Evolutionary conservation across 2,888 invertebrate genomes (phyloP).

Genomic region (Junonia oenone): DNA sequence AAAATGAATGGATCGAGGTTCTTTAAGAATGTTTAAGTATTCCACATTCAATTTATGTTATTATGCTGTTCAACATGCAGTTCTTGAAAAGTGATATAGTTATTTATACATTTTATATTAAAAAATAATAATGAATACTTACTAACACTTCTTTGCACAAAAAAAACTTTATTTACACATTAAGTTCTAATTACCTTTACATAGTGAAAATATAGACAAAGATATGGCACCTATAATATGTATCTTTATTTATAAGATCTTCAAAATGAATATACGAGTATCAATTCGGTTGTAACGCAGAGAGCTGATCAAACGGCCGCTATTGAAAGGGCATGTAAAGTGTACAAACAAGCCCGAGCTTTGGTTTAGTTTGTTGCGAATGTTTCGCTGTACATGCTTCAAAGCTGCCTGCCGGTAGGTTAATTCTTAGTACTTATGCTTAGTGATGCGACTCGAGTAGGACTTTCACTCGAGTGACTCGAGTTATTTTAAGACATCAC

Average conservation of each 20-base stretch:
- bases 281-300: neutral
- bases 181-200: too few species aligned
- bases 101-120: too few species aligned
- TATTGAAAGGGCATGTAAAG: conserved; percentile 10
- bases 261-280: neutral
- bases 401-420: neutral
- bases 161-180: too few species aligned
- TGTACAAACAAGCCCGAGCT: neutral
- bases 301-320: conserved; percentile 9
- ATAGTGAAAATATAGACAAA: too few species aligned
- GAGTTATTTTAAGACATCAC: too few species aligned
- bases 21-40: neutral
- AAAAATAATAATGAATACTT: too few species aligned
- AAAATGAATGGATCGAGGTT: conserved; percentile 1
- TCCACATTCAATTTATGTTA: neutral
- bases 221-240: too few species aligned
- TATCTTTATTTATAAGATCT: too few species aligned
- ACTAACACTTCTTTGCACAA: too few species aligned
- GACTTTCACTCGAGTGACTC: too few species aligned
- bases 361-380: neutral
- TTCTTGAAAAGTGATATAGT: neutral
- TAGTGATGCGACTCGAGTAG: too few species aligned
- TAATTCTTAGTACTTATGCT: neutral
- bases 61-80: neutral
- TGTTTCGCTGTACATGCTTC: neutral